Base-by-base conservation (phyloP, 2,888 invertebrate genomes). In the Choristoneura rosaceana region DNA sequence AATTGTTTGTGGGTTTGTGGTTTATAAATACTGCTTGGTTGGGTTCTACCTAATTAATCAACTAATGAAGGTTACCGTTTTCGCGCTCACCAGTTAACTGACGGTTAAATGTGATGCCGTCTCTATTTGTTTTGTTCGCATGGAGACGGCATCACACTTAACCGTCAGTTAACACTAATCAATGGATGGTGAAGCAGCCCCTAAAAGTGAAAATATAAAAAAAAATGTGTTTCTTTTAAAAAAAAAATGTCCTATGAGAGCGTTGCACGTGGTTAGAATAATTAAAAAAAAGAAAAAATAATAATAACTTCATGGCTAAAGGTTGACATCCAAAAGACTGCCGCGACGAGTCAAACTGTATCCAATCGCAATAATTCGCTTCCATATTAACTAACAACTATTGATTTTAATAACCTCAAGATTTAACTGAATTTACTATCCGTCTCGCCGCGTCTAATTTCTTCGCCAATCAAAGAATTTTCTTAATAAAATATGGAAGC, bases 321-420 rank as follows among this genome's bases (percentile, higher is more conserved):
- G 55, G 55, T 25, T 55, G 55, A 55, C 12, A 25, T 25, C 55
- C 25, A 55, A 12, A 12, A 55, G 17, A 3, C 25, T 12, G 12
- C 12, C 55, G 7, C 25, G 25, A 55, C 55, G 1, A 55, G 55
- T 25, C 25, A 55, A 55, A 4, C 25, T 25, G 55, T 7, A 12
- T 55, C 55, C 12, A 55, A 55, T 55, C 55, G 10, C 12, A 25
- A 55, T 55, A 55, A 55, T 55, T 55, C 4, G 55, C 55, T 55
- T 25, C 55, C 55, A 17, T 17, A 52, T 50, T 50, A 15, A 50
- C 15, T 55, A 55, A 43, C 4, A 14, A 52, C 52, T 47, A n/a
- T 47, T 2, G 14, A n/a, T n/a, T 52, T 52, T 9, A 52, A 52
- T 14, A 52, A 9, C 9, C 52, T n/a, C 5, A 50, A 9, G 17